These are phyloP conservation scores for Drosophila hamatofila DNA, from an alignment of 2,888 invertebrate species.

Conservation along the genomic window DNA sequence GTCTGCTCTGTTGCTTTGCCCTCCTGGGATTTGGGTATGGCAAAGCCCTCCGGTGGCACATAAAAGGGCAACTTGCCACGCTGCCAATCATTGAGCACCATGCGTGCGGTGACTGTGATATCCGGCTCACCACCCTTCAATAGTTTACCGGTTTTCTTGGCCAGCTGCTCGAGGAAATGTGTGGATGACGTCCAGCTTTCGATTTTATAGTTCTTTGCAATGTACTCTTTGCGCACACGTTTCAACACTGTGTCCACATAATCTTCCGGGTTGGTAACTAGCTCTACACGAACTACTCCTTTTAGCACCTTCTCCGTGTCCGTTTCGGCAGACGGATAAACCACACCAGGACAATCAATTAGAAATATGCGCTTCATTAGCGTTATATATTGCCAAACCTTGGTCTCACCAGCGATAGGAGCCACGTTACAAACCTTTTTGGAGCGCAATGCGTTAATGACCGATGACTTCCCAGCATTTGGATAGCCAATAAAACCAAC, in stretches of 20 bases:
- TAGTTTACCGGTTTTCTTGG: slow-evolving; percentile 94
- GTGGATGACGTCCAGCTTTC: slow-evolving; percentile 91
- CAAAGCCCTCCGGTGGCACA: slow-evolving; percentile 93
- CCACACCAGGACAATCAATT: slow-evolving; percentile 99
- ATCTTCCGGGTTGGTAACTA: slow-evolving; percentile 97
- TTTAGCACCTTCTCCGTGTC: slow-evolving; percentile 98
- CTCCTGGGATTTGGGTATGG: slow-evolving; percentile 88
- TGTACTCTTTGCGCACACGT: slow-evolving; percentile 94
- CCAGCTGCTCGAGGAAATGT: slow-evolving; percentile 97
- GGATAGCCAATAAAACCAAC: slow-evolving; percentile 99
- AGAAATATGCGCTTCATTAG: slow-evolving; percentile 98
- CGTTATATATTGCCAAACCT: slow-evolving; percentile 99
- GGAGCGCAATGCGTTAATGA: slow-evolving; percentile 97
- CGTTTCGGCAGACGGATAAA: slow-evolving; percentile 98
- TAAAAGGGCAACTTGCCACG: slow-evolving; percentile 98
- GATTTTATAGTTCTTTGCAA: slow-evolving; percentile 95
- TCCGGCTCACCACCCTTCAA: slow-evolving; percentile 99
- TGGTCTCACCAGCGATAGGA: slow-evolving; percentile 98
- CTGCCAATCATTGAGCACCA: slow-evolving; percentile 99
- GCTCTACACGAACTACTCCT: slow-evolving; percentile 98
- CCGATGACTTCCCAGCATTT: slow-evolving; percentile 99
- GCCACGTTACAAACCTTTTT: slow-evolving; percentile 99
- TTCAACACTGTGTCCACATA: slow-evolving; percentile 95
- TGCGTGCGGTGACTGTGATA: slow-evolving; percentile 93
- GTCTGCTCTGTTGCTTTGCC: slow-evolving; percentile 44